phyloP scores from a whole-genome alignment of 1,140 invertebrate genomes.

The Mamestra configurata region DNA sequence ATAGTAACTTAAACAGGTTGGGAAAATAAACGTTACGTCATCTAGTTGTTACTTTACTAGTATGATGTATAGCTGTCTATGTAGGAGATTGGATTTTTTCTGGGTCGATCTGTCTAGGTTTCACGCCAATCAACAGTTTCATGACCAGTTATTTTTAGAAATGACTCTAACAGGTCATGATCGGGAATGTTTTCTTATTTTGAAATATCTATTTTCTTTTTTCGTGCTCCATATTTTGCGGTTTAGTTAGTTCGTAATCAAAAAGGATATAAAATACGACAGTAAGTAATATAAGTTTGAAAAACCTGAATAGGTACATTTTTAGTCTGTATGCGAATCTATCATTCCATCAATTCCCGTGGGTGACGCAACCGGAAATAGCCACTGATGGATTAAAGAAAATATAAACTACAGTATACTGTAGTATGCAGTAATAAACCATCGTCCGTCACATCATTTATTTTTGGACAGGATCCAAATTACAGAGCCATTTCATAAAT shows the following conservation, averaged over 20 bases:
- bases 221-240: neutral
- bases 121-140: neutral
- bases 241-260: neutral
- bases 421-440: neutral
- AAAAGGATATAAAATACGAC: too few relatives aligned
- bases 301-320: too few relatives aligned
- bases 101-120: neutral
- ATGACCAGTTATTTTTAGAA: neutral
- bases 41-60: too few relatives aligned
- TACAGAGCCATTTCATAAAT: neutral
- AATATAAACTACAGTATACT: too few relatives aligned
- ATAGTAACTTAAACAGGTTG: too few relatives aligned
- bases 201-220: neutral
- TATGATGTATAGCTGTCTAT: too few relatives aligned
- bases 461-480: neutral
- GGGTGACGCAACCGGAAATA: slow-evolving; percentile 1
- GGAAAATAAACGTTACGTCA: too few relatives aligned
- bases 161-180: neutral
- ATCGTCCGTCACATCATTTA: neutral
- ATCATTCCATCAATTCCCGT: slow-evolving; percentile 6
- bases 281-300: too few relatives aligned
- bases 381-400: slow-evolving; percentile 13
- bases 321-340: neutral
- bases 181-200: neutral
- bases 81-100: neutral